These are phyloP conservation scores for Apodemus sylvaticus DNA, from an alignment of 2,113 vertebrate species.

Conservation along the genomic window DNA sequence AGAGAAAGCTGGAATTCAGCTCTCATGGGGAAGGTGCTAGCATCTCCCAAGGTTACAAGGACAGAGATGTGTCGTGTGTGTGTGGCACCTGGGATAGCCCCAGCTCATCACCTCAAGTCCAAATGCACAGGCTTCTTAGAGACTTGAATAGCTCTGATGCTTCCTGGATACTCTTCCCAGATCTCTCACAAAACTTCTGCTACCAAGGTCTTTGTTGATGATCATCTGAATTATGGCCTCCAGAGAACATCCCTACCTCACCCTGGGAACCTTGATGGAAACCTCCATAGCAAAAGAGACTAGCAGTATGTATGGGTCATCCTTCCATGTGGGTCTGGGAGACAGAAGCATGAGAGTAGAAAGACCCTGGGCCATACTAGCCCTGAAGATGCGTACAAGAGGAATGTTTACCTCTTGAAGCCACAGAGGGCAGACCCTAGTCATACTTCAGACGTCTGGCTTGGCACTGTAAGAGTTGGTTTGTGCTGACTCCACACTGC, in stretches of 20 bases:
- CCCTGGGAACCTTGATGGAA: background rate
- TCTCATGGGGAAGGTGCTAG: background rate
- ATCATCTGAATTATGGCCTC: background rate
- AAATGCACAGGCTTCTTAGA: background rate
- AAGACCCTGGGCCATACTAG: background rate
- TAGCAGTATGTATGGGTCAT: background rate
- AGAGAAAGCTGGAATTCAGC: background rate
- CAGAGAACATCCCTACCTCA: background rate
- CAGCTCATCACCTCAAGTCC: background rate
- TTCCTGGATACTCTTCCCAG: background rate
- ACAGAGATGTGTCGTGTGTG: background rate
- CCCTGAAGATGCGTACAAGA: background rate
- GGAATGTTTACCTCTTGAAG: background rate
- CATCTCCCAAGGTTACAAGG: background rate
- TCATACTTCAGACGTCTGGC: background rate
- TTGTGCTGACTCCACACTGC: background rate
- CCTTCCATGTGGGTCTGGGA: background rate
- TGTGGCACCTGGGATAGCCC: background rate
- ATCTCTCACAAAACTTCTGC: background rate
- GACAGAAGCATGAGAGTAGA: background rate
- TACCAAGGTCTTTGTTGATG: background rate
- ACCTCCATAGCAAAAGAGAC: background rate
- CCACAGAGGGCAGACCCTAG: background rate
- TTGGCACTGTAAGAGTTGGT: background rate
- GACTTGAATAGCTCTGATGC: background rate